phyloP scores from a whole-genome alignment of 2,888 invertebrate genomes.

The Pemphredon lugubris region DNA sequence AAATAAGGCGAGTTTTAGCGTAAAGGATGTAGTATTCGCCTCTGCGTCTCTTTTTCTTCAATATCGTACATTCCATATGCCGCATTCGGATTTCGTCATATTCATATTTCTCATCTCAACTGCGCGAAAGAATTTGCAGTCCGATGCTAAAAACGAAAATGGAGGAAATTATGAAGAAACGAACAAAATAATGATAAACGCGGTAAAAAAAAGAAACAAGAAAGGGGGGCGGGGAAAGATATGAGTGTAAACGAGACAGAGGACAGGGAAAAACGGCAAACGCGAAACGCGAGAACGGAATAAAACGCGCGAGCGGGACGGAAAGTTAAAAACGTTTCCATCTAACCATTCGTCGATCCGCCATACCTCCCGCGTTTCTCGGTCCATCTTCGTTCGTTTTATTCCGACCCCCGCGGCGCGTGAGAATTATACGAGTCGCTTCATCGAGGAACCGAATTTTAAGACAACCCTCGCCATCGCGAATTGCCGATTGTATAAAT shows the following conservation, averaged over 20 bases:
- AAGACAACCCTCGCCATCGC: conserved; percentile 10
- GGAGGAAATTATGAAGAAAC: neutral
- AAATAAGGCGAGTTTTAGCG: no score
- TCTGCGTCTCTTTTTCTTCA: no score
- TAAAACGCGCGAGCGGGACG: neutral
- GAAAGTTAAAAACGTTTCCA: conserved; percentile 42
- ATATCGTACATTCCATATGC: no score
- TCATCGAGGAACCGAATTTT: conserved; percentile 21
- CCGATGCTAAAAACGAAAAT: neutral
- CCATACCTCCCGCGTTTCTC: conserved; percentile 53
- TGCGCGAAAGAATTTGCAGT: neutral
- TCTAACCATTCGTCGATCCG: conserved; percentile 32
- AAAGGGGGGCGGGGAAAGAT: no score
- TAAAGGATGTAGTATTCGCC: no score
- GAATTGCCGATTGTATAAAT: conserved; percentile 35
- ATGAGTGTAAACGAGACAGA: no score
- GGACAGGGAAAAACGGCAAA: neutral
- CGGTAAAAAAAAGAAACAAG: no score
- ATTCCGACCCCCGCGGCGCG: conserved; percentile 34
- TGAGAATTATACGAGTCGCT: conserved; percentile 50
- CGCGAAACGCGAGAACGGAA: neutral
- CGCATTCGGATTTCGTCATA: no score
- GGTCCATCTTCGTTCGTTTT: conserved; percentile 46
- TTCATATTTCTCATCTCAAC: no score
- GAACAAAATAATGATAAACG: no score